These are phyloP conservation scores for Eristalis arbustorum DNA, from an alignment of 2,888 invertebrate species.

Conservation along the genomic window DNA sequence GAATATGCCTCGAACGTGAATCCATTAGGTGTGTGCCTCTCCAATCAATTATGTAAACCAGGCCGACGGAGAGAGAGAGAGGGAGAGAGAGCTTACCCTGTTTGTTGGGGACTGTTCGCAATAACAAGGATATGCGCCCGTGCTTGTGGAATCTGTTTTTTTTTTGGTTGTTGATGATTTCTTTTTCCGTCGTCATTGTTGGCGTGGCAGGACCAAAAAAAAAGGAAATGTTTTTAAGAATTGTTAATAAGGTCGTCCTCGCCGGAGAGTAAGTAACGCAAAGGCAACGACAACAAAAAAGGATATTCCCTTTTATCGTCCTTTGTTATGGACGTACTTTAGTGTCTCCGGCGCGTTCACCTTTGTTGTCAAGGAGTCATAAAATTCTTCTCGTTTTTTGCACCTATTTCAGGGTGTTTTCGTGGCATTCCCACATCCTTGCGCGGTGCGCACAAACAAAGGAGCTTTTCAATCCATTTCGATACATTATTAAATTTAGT, in stretches of 20 bases:
- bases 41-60: slow-evolving; percentile 68
- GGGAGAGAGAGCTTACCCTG: neutral
- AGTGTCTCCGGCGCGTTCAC: slow-evolving; percentile 33
- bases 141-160: neutral
- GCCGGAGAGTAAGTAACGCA: slow-evolving; percentile 14
- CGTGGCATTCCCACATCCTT: slow-evolving; percentile 12
- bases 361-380: slow-evolving; percentile 41
- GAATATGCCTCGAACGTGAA: slow-evolving; percentile 34
- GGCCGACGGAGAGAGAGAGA: no score
- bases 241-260: slow-evolving; percentile 59
- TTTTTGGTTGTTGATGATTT: neutral
- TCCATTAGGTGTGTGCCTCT: slow-evolving; percentile 49
- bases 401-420: neutral
- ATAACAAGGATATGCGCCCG: slow-evolving; percentile 9
- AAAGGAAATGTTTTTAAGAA: slow-evolving; percentile 34
- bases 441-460: slow-evolving; percentile 46
- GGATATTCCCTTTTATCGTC: slow-evolving; percentile 39
- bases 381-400: slow-evolving; percentile 22
- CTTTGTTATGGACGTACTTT: slow-evolving; percentile 11
- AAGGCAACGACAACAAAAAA: slow-evolving; percentile 20
- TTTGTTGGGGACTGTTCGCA: neutral
- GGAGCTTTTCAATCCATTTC: slow-evolving; percentile 51
- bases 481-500: slow-evolving; percentile 68
- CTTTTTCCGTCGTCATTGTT: slow-evolving; percentile 33
- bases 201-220: neutral